Percentiles rank a stretch among this genome's conserved stretches.
These are phyloP conservation scores for Patella caerulea DNA, from an alignment of 2,888 invertebrate genomes.

Conservation along the genomic window DNA sequence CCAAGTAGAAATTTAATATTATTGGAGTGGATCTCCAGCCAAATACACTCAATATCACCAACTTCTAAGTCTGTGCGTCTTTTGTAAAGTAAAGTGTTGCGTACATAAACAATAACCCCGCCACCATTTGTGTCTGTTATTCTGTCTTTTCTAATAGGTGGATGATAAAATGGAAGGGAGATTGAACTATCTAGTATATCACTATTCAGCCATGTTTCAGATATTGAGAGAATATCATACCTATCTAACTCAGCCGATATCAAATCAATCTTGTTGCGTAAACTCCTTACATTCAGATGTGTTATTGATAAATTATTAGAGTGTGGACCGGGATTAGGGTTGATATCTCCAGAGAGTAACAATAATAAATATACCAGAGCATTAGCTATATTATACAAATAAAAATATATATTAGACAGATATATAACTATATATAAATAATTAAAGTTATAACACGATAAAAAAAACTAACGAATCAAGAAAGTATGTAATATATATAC, in stretches of 20 bases:
- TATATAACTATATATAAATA: too few relatives aligned
- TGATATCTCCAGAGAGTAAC: not conserved
- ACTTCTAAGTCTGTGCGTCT: constrained; percentile 15
- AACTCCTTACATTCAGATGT: constrained; percentile 12
- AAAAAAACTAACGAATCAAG: too few relatives aligned
- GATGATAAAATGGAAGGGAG: not conserved
- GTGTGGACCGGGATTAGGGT: not conserved
- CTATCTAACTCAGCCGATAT: not conserved
- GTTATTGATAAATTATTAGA: constrained; percentile 7
- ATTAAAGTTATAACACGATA: too few relatives aligned
- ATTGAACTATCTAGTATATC: not conserved
- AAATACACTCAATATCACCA: constrained; percentile 10
- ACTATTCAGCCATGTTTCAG: constrained; percentile 13
- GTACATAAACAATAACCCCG: constrained; percentile 10
- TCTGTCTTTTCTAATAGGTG: not conserved
- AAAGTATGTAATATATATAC: too few relatives aligned
- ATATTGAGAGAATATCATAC: constrained; percentile 10
- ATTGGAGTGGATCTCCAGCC: constrained; percentile 18
- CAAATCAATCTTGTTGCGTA: not conserved
- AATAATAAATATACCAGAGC: not conserved
- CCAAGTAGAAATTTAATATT: constrained; percentile 8
- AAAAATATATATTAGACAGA: too few relatives aligned
- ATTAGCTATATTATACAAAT: too few relatives aligned
- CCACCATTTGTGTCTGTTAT: not conserved
- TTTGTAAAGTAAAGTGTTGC: not conserved